phyloP scores from a whole-genome alignment of 2,888 invertebrate genomes.

The Tolmerus cingulatus region DNA sequence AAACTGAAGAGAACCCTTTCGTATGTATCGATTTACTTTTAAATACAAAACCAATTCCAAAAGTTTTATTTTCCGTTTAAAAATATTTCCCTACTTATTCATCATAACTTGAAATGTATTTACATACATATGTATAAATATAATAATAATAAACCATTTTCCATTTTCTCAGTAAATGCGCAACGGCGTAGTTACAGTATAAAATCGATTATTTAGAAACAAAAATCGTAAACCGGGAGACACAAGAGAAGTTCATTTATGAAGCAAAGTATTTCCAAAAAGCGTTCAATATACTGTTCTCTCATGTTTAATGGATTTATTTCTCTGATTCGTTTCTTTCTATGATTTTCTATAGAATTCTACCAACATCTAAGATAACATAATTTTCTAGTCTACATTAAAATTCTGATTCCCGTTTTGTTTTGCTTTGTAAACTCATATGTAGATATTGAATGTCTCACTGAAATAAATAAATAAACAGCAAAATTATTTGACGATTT shows the following conservation, averaged over 20 bases:
- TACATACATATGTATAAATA: no score
- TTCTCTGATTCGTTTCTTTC: not conserved
- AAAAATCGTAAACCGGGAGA: not conserved
- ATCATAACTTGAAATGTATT: not conserved
- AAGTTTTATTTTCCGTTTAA: not conserved
- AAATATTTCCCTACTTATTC: not conserved
- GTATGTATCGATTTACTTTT: not conserved
- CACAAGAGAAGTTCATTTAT: not conserved
- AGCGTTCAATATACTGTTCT: conserved; percentile 6
- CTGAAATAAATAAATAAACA: no score
- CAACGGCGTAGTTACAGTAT: not conserved
- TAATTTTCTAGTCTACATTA: no score
- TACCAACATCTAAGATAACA: no score
- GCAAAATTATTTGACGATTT: no score
- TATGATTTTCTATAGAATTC: not conserved
- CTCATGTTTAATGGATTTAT: not conserved
- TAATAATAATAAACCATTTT: no score
- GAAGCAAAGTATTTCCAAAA: not conserved
- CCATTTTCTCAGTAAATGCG: not conserved
- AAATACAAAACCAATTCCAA: not conserved
- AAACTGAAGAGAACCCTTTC: not conserved
- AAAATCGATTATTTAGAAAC: conserved; percentile 11
- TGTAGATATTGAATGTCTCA: no score
- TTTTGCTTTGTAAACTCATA: no score
- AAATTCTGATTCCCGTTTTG: no score